phyloP scores from a whole-genome alignment of 2,797 vertebrate genomes.

The Lagocephalus sceleratus region DNA sequence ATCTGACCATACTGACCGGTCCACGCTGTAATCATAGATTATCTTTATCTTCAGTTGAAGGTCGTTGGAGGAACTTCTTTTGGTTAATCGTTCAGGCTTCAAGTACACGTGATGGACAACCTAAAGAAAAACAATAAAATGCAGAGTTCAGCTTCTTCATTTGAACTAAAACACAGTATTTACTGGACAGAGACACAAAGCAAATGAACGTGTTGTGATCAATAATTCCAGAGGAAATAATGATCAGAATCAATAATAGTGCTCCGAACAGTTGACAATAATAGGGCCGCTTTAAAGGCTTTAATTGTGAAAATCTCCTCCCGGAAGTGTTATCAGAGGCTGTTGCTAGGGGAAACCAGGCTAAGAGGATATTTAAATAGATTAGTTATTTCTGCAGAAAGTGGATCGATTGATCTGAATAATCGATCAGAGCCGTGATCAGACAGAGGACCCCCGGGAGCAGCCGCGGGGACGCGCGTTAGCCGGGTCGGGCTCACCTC shows the following conservation, averaged over 20 bases:
- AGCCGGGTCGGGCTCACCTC: conserved; percentile 76
- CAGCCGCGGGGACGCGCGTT: too few species aligned
- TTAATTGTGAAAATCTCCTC: conserved; percentile 27
- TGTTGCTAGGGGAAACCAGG: conserved; percentile 33
- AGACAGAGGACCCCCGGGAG: too few species aligned
- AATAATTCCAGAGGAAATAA: neutral
- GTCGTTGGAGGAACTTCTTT: conserved; percentile 79
- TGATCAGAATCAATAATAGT: neutral
- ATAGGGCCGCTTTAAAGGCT: neutral
- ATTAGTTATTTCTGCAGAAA: too few species aligned
- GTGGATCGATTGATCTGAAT: too few species aligned
- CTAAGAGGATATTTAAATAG: neutral
- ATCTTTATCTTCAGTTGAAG: conserved; percentile 87
- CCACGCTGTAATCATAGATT: conserved; percentile 88
- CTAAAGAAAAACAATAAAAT: conserved; percentile 55
- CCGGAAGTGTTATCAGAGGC: conserved; percentile 14
- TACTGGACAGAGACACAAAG: neutral
- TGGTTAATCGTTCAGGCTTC: conserved; percentile 82
- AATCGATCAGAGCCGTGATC: too few species aligned
- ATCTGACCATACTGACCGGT: conserved; percentile 89
- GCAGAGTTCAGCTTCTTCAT: neutral
- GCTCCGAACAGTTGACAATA: too few species aligned
- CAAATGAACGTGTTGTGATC: neutral
- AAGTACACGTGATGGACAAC: conserved; percentile 85
- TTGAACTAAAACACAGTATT: neutral